Evolutionary conservation across 2,888 invertebrate genomes (phyloP).

Genomic region (Cerastoderma edule): DNA sequence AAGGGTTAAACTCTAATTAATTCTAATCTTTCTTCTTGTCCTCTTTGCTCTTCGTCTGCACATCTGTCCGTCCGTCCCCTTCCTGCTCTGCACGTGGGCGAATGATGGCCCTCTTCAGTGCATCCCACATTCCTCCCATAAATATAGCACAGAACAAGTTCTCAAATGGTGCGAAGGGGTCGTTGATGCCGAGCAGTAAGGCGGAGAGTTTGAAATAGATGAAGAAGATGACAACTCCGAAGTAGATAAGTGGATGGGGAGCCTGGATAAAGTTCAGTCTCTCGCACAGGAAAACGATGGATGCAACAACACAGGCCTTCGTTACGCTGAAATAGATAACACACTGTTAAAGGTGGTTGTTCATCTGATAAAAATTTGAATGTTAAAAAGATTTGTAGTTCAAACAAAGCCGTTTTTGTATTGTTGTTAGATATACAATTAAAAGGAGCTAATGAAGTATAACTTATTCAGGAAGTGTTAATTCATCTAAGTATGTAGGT

Average conservation of each 20-base stretch:
- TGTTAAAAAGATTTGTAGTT: too few species aligned
- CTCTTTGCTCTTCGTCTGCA: slow-evolving; percentile 75
- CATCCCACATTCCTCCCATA: slow-evolving; percentile 99
- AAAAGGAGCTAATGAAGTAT: too few species aligned
- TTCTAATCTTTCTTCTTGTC: slow-evolving; percentile 79
- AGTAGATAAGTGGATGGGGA: slow-evolving; percentile 98
- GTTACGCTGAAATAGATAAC: slow-evolving; percentile 93
- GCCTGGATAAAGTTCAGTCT: slow-evolving; percentile 98
- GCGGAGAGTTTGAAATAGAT: slow-evolving; percentile 98
- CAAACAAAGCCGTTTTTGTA: too few species aligned
- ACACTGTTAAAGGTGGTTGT: too few species aligned
- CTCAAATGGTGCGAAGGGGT: slow-evolving; percentile 99
- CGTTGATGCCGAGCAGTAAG: slow-evolving; percentile 97
- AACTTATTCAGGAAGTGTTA: too few species aligned
- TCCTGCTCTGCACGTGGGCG: slow-evolving; percentile 83
- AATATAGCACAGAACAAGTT: slow-evolving; percentile 95
- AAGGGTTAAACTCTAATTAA: too few species aligned
- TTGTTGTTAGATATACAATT: too few species aligned
- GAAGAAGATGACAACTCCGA: slow-evolving; percentile 98
- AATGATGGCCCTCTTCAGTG: slow-evolving; percentile 93
- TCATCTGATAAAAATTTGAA: too few species aligned
- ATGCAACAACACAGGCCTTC: slow-evolving; percentile 97
- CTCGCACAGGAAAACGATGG: slow-evolving; percentile 97
- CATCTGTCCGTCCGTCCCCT: slow-evolving; percentile 69
- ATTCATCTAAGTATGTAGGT: too few species aligned